Evolutionary conservation across 2,113 vertebrate genomes (phyloP), one percentile per base, ranked within the genome.

Genomic region (Zingel zingel): DNA sequence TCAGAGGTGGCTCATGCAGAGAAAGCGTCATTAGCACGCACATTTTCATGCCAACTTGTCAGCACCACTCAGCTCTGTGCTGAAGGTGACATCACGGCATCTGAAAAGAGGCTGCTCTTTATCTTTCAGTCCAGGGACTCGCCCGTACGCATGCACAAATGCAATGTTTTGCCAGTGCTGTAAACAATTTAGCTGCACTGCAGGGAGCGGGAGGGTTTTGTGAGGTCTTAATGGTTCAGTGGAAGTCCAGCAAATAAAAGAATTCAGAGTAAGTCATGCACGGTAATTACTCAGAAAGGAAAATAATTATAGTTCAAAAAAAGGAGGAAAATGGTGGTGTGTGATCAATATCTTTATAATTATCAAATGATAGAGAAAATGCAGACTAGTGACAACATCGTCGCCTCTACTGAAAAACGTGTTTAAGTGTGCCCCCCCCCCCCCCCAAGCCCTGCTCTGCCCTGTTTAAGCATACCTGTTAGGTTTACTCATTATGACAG

Each of bases 1-100:
- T 67, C 47, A 6, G 61, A 85, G 50, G 64, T 36, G 39, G 36
- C 21, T 79, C 74, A 63, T 50, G 74, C 61, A 61, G 72, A 33
- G 61, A 58, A n/a, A 53, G 77, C 23, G 9, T 79, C 69, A 79
- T 76, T 75, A 77, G 33, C 33, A 5, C 21, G 23, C 36, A 0
- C 16, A 19, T 67, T 57, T 73, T 66, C 57, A 59, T 81, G 83
- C 77, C 73, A 87, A 45, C 62, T 78, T 77, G 84, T 86, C 82
- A 36, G 50, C 47, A 85, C 72, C 50, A 16, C 62, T 78, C 50
- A 36, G 62, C 74, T 47, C 25, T 1, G 12, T 14, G 48, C 76
- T 74, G 67, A 85, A 86, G 86, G 71, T 82, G 70, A 76, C 50
- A 64, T 19, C 8, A 6, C 50, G 14, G 43, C 2, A 21, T 36